phyloP scores from a whole-genome alignment of 2,888 invertebrate species.

The Antheraea assamensis region DNA sequence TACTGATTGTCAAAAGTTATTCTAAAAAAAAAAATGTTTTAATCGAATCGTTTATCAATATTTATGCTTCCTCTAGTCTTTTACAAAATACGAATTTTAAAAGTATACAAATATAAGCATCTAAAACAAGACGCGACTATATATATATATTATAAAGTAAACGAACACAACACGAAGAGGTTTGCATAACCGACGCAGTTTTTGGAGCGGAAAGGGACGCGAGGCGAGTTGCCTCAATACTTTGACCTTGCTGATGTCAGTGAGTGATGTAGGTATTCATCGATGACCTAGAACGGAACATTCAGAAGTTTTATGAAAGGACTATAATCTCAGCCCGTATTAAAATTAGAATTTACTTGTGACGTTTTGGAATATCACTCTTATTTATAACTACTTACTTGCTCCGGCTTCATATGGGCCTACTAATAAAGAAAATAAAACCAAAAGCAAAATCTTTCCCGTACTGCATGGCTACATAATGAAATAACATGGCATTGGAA shows the following conservation, averaged over 20 bases:
- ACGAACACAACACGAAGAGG: constrained; percentile 37
- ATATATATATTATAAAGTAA: constrained; percentile 16
- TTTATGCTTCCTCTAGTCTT: neutral
- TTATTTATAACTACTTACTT: neutral
- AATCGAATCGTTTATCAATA: constrained; percentile 23
- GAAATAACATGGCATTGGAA: too few relatives aligned
- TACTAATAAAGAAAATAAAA: too few relatives aligned
- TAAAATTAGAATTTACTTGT: neutral
- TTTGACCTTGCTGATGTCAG: constrained; percentile 58
- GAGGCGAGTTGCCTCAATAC: constrained; percentile 60
- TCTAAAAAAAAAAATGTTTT: neutral
- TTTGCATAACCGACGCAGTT: constrained; percentile 72
- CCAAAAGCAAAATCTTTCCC: too few relatives aligned
- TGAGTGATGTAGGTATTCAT: constrained; percentile 23
- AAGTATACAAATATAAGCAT: neutral
- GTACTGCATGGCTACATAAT: too few relatives aligned
- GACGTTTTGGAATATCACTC: neutral
- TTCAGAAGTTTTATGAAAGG: constrained; percentile 33
- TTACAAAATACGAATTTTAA: neutral
- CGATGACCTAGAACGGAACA: constrained; percentile 34
- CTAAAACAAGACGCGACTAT: neutral
- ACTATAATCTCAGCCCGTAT: neutral
- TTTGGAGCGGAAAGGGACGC: constrained; percentile 79
- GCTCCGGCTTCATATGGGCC: too few relatives aligned
- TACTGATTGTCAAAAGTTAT: constrained; percentile 3